A percentile compares a stretch with the other conserved stretches of the same genome.
phyloP scores from a whole-genome alignment of 2,797 vertebrate species.

The Dermochelys coriacea region DNA sequence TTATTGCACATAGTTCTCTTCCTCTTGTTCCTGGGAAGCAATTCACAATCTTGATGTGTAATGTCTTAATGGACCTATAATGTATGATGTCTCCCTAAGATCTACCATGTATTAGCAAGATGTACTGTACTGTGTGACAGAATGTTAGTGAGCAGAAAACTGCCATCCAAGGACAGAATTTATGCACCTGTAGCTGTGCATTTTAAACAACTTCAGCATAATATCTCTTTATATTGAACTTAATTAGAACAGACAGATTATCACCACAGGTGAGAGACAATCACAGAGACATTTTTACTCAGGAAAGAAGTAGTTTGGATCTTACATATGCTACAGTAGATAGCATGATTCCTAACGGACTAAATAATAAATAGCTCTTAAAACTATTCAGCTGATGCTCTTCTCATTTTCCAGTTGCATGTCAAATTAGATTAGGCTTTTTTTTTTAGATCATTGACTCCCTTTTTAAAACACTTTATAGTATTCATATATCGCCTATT shows the following conservation, averaged over 20 bases:
- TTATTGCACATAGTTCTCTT: neutral
- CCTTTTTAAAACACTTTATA: neutral
- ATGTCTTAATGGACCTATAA: rapidly evolving
- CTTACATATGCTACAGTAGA: neutral
- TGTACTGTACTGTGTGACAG: neutral
- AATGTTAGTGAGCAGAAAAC: neutral
- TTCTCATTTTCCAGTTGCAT: neutral
- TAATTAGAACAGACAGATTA: conserved; percentile 36
- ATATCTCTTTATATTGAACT: neutral
- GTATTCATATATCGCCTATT: neutral
- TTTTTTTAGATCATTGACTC: neutral
- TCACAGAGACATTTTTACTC: neutral
- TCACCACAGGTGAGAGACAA: conserved; percentile 3
- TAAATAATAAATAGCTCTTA: neutral
- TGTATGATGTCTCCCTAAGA: neutral
- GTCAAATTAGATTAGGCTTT: neutral
- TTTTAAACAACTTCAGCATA: neutral
- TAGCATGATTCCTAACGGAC: neutral
- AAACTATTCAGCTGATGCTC: neutral
- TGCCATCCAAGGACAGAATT: neutral
- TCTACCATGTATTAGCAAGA: rapidly evolving
- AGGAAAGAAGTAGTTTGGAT: neutral
- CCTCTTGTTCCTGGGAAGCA: neutral
- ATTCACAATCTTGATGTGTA: neutral
- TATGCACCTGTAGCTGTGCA: neutral